Base-by-base conservation (phyloP, 1,140 invertebrate genomes). In the Ostrea edulis region DNA sequence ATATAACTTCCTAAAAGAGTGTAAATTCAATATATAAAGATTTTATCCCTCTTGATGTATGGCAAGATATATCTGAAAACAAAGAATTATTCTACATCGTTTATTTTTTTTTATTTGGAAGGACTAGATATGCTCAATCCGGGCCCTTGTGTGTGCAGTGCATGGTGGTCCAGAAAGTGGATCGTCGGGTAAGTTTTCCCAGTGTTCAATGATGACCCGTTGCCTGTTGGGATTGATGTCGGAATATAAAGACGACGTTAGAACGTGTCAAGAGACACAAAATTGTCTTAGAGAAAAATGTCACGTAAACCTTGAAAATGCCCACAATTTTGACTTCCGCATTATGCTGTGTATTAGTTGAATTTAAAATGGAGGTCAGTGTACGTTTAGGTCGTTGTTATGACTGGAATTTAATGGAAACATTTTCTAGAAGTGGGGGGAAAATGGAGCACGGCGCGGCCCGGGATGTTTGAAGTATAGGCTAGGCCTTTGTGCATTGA, bases 81-180 rank as follows among this genome's bases (percentile, higher is more conserved):
- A 44, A 44, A 44, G 5, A 44, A 44, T 44, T 44, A 44, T 44
- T 44, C 35, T 44, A 44, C 35, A 44, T 44, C 35, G 35, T 44
- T 44, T 44, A 44, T 2, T 44, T 44, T 44, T 44, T 44, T 44
- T 44, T 44, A n/a, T 44, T 44, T 44, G 35, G 35, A 11, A 5
- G 11, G 20, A 14, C 29, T 0, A 35, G n/a, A 29, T 35, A 17
- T 71, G n/a, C 68, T 71, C 22, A 35, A 29, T 71, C 68, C 68
- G 22, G 68, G 68, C 68, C 29, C 12, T 29, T 29, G 68, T 25
- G 68, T 25, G 68, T 71, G 68, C 68, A 29, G 22, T 71, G 68
- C 68, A 71, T 71, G 68, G 68, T 71, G 68, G 68, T 71, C 68
- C 68, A 71, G 68, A 71, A 71, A 71, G 68, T 71, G 68, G 68